Evolutionary conservation across 2,888 invertebrate species (phyloP), one percentile per base, ranked within the genome.

Genomic region (Ceraclea dissimilis): DNA sequence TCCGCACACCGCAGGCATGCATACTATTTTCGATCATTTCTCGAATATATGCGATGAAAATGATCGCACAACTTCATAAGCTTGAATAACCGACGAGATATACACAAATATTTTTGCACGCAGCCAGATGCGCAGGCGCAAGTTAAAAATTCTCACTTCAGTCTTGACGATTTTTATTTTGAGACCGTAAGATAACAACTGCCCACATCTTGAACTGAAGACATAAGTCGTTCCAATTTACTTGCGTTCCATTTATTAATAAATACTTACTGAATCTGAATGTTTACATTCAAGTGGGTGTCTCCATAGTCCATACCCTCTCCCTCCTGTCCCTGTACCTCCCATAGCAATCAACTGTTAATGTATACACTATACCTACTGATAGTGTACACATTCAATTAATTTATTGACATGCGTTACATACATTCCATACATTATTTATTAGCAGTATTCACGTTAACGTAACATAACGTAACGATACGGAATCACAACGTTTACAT

Each of bases 11-110:
- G 20, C 56, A 31, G 4, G 6, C 54, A 11, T 56, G 54, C 54
- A 50, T 55, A 52, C 61, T 61, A 61, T 61, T 61, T 61, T 55
- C 54, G 61, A 58, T 54, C 60, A 57, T 61, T 59, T 61, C 61
- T 34, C 47, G 50, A 50, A 58, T 52, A 61, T 60, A 20, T 47
- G 49, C 16, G 39, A 39, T 16, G n/a, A 39, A 39, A 39, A 16
- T 39, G 16, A 39, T 39, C 13, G 16, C 16, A 8, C 11, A 31
- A n/a, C 13, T 8, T 39, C 13, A 39, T 39, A 39, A 26, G 26
- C 26, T 26, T 26, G 26, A n/a, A n/a, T n/a, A n/a, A n/a, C 31
- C 31, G 31, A 6, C 31, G 31, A n/a, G 39, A 21, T 13, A 39
- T 39, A 39, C 39, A 18, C 26, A 17, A 26, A 52, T 31, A 54